Percentiles rank a stretch among this genome's conserved stretches.
phyloP scores from a whole-genome alignment of 2,888 invertebrate species.

The Graphium colonna region DNA sequence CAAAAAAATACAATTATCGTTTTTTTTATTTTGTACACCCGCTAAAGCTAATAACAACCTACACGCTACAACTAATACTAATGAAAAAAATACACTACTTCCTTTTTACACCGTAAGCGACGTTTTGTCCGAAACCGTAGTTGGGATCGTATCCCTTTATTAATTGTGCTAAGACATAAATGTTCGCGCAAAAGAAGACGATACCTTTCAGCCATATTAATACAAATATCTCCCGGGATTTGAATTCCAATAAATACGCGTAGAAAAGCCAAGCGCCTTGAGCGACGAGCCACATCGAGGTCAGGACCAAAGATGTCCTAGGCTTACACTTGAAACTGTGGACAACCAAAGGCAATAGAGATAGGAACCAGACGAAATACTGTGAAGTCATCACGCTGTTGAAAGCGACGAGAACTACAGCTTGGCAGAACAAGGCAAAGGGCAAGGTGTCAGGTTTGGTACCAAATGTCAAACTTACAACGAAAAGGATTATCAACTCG shows the following conservation, averaged over 20 bases:
- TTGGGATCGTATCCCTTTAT: constrained; percentile 64
- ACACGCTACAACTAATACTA: neutral
- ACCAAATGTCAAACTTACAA: constrained; percentile 85
- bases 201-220: constrained; percentile 92
- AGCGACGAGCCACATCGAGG: constrained; percentile 82
- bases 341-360: constrained; percentile 90
- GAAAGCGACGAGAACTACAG: constrained; percentile 93
- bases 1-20: constrained; percentile 2
- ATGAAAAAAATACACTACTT: constrained; percentile 10
- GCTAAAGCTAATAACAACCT: neutral
- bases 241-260: constrained; percentile 96
- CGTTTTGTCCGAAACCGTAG: constrained; percentile 49
- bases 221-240: constrained; percentile 89
- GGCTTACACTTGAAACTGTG: constrained; percentile 83
- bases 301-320: constrained; percentile 68
- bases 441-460: constrained; percentile 84
- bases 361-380: constrained; percentile 97
- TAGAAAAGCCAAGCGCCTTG: constrained; percentile 94
- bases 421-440: constrained; percentile 91
- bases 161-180: constrained; percentile 82
- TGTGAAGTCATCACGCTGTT: constrained; percentile 98
- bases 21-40: constrained; percentile 13
- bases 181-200: constrained; percentile 91
- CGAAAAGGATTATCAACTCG: constrained; percentile 66
- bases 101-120: constrained; percentile 20